These are phyloP conservation scores for Caenorhabditis doughertyi DNA, from an alignment of 2,888 invertebrate species.

Conservation along the genomic window DNA sequence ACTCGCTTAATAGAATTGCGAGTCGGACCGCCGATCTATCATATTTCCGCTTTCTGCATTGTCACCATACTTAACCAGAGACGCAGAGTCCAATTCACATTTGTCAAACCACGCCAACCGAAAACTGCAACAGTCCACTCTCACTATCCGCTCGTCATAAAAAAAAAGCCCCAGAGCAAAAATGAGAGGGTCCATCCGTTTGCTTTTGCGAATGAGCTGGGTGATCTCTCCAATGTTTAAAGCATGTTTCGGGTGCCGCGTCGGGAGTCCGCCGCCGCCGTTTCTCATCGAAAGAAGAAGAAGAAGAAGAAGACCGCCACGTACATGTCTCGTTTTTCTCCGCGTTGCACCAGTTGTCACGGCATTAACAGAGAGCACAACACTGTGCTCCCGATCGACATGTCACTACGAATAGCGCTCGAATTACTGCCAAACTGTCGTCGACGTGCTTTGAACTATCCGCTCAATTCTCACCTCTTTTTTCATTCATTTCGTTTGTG, in stretches of 20 bases:
- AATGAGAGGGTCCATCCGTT: conserved; percentile 21
- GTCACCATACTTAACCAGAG: conserved; percentile 1
- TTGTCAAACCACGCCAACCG: conserved; percentile 39
- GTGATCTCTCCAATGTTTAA: conserved; percentile 56
- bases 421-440: conserved; percentile 55
- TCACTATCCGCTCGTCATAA: conserved; percentile 30
- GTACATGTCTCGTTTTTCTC: conserved; percentile 65
- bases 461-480: background rate
- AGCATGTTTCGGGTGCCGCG: conserved; percentile 53
- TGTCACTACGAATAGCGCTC: conserved; percentile 60
- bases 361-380: conserved; percentile 59
- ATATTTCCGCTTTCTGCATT: conserved; percentile 40
- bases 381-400: conserved; percentile 57
- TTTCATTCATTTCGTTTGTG: background rate
- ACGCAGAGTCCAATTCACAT: conserved; percentile 45
- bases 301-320: conserved; percentile 60
- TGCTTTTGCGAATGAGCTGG: conserved; percentile 51
- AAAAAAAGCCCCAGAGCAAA: conserved; percentile 8
- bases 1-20: conserved; percentile 22
- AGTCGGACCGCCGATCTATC: conserved; percentile 39
- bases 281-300: conserved; percentile 9
- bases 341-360: conserved; percentile 62
- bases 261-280: conserved; percentile 23
- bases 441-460: conserved; percentile 53
- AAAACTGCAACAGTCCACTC: conserved; percentile 40